Evolutionary conservation across 2,113 vertebrate genomes (phyloP), one percentile per base, ranked within the genome.

Genomic region (Arvicanthis niloticus): DNA sequence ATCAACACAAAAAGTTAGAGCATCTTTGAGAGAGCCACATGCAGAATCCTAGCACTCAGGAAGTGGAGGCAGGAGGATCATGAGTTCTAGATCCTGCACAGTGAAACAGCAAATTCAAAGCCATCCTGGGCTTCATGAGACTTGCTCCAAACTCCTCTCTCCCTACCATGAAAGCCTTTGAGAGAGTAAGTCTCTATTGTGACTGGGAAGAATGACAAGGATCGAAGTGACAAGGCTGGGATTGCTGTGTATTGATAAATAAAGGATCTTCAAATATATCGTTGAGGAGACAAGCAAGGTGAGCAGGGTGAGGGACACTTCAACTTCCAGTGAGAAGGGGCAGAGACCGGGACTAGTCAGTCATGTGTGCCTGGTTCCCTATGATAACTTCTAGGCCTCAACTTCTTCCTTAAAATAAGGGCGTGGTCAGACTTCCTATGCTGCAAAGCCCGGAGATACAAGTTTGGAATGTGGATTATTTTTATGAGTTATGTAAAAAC

Each of bases 341-440:
- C 42, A 84, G 87, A 40, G 58, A 84, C 73, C 5, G 45, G 42
- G 80, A 92, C 73, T 37, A 31, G 31, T 19, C 37, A 31, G 31
- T 19, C 6, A 29, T 88, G 70, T 96, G 68, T 80, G 5, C 48
- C 76, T 95, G 42, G n/a, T 89, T 34, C 22, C 65, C n/a, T 51
- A 31, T 15, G 6, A 0, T 72, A 82, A 62, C 3, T 42, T 75
- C 19, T 45, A 67, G 87, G 58, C 19, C 8, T 91, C 26, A 26
- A 51, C 75, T 68, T 89, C 82, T 89, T 95, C 56, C 88, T 58
- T 88, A 78, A 91, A 94, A 90, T 37, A 76, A 70, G 37, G 31
- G 37, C 9, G 37, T 22, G 48, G 67, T 73, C 19, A 58, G 19
- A 31, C 22, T 34, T 31, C 37, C 42, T 56, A n/a, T 21, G 29